Evolutionary conservation across 2,888 invertebrate genomes (phyloP).

Genomic region (Entomobrya proxima): DNA sequence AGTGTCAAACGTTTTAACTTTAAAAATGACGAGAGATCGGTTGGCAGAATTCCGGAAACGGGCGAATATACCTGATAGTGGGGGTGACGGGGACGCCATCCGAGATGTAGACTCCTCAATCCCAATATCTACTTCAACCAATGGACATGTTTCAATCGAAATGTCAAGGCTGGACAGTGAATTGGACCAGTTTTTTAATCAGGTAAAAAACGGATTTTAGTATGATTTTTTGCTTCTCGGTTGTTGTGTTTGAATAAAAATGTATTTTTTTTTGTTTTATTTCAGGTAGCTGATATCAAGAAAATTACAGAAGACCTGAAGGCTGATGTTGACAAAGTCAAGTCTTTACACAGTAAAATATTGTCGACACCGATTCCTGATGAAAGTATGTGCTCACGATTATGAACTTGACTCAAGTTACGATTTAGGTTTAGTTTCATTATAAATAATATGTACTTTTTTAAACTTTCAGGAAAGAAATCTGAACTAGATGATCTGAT

Average conservation of each 20-base stretch:
- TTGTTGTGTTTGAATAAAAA: neutral
- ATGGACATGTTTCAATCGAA: conserved; percentile 69
- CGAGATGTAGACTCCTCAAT: neutral
- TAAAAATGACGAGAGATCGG: conserved; percentile 70
- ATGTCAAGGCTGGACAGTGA: conserved; percentile 70
- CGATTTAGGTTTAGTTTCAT: no score
- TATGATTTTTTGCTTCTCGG: neutral
- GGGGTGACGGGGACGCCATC: conserved; percentile 28
- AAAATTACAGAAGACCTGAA: conserved; percentile 77
- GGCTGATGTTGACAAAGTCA: conserved; percentile 77
- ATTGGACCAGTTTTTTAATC: conserved; percentile 71
- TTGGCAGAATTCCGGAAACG: conserved; percentile 70
- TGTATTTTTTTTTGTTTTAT: conserved; percentile 17
- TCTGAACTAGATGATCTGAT: conserved; percentile 82
- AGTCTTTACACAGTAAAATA: conserved; percentile 80
- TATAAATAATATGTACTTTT: no score
- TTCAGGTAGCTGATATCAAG: conserved; percentile 78
- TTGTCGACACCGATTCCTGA: conserved; percentile 79
- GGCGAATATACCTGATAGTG: conserved; percentile 47
- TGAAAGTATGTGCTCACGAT: conserved; percentile 77
- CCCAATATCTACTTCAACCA: conserved; percentile 28
- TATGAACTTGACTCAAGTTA: no score
- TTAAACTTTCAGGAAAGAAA: conserved; percentile 78
- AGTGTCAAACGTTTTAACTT: neutral
- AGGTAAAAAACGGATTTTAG: conserved; percentile 56